Evolutionary conservation across 2,888 invertebrate genomes (phyloP).

Genomic region (Clanis bilineata): DNA sequence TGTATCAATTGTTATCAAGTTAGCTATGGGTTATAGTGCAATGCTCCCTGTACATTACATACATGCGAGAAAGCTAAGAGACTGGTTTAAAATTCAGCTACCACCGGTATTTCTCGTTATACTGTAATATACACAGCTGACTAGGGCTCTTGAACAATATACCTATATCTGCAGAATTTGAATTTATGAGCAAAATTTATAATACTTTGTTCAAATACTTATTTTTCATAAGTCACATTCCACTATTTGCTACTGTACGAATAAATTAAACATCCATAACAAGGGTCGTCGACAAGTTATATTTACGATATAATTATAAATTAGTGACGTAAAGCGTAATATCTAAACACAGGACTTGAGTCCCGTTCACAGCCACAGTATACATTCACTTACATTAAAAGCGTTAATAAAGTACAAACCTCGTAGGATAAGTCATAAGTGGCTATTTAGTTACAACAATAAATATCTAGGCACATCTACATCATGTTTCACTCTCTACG

Average conservation of each 20-base stretch:
- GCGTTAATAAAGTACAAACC: slow-evolving; percentile 71
- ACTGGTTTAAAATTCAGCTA: background rate
- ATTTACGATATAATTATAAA: slow-evolving; percentile 51
- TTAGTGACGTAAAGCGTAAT: slow-evolving; percentile 76
- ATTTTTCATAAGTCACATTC: background rate
- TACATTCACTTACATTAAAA: slow-evolving; percentile 70
- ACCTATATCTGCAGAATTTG: background rate
- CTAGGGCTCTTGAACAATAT: slow-evolving; percentile 1
- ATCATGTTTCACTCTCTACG: slow-evolving; percentile 41
- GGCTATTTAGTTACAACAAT: slow-evolving; percentile 52
- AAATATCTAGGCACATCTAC: slow-evolving; percentile 59
- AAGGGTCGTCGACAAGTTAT: slow-evolving; percentile 28
- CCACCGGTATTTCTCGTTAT: slow-evolving; percentile 2
- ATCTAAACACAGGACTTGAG: slow-evolving; percentile 65
- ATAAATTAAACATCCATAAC: slow-evolving; percentile 33
- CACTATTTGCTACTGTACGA: slow-evolving; percentile 20
- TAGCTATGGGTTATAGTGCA: background rate
- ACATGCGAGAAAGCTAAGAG: slow-evolving; percentile 4
- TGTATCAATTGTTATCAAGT: background rate
- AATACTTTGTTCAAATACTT: slow-evolving; percentile 17
- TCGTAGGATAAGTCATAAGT: slow-evolving; percentile 54
- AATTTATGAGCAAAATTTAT: slow-evolving; percentile 16
- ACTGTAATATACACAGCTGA: slow-evolving; percentile 4
- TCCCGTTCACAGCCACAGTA: slow-evolving; percentile 79
- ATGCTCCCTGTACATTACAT: background rate